A percentile compares a stretch with the other conserved stretches of the same genome.
phyloP scores from a whole-genome alignment of 2,797 vertebrate species.

The Lycodopsis pacificus region DNA sequence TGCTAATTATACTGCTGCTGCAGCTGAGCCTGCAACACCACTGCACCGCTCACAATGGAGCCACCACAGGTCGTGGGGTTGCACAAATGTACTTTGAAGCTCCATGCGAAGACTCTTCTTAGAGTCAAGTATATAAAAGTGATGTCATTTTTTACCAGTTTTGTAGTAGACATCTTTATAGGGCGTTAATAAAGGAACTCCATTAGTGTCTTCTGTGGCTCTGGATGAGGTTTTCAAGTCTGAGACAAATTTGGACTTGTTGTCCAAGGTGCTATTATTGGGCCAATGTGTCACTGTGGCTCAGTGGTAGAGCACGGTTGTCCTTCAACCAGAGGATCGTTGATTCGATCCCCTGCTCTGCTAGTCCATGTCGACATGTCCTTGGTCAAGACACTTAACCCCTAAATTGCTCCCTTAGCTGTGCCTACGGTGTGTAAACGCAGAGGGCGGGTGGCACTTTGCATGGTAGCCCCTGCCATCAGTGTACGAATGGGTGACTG shows the following conservation, averaged over 20 bases:
- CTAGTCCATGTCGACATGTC: too few relatives aligned
- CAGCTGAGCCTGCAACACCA: constrained; percentile 35
- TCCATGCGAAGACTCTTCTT: not conserved
- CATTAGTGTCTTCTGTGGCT: not conserved
- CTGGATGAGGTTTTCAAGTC: not conserved
- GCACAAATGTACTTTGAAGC: constrained; percentile 21
- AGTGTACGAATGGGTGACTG: too few relatives aligned
- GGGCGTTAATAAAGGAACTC: not conserved
- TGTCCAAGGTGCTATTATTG: not conserved
- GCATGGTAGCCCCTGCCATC: too few relatives aligned
- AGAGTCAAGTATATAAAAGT: not conserved
- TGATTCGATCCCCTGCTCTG: too few relatives aligned
- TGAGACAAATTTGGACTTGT: not conserved
- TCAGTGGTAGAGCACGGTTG: too few relatives aligned
- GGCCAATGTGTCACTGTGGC: constrained; percentile 5
- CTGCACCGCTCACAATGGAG: constrained; percentile 11
- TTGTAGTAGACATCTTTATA: not conserved
- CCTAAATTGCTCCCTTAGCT: too few relatives aligned
- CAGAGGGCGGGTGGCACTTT: too few relatives aligned
- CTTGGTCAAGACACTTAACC: too few relatives aligned
- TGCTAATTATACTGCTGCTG: constrained; percentile 64
- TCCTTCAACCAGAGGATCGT: too few relatives aligned
- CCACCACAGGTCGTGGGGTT: constrained; percentile 6
- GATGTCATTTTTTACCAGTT: constrained; percentile 1
- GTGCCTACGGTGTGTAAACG: too few relatives aligned